These are phyloP conservation scores for Sweltsa coloradensis DNA, from an alignment of 1,140 invertebrate species.

Conservation along the genomic window DNA sequence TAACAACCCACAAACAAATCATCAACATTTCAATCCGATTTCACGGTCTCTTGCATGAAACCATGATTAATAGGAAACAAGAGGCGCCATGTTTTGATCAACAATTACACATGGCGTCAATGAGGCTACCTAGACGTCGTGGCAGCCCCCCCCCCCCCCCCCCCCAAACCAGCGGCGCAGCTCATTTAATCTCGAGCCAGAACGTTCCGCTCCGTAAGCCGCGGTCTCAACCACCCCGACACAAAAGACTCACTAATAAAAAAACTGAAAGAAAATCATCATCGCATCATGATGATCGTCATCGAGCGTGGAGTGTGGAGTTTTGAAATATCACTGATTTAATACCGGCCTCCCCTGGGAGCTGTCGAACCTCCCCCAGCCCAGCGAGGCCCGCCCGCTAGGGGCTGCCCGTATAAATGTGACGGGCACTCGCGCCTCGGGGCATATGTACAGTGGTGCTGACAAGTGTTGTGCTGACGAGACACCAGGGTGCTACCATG, in stretches of 20 bases:
- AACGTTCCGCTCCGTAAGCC: too few relatives aligned
- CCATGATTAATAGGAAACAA: not conserved
- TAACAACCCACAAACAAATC: too few relatives aligned
- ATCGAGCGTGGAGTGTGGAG: not conserved
- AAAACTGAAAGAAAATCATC: conserved; percentile 1
- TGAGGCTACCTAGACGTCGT: not conserved
- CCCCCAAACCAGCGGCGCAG: not conserved
- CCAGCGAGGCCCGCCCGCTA: not conserved
- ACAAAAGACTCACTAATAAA: not conserved
- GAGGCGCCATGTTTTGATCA: not conserved
- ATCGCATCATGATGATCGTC: not conserved
- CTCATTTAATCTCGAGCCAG: not conserved
- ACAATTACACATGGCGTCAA: not conserved
- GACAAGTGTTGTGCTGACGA: not conserved
- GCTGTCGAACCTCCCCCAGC: not conserved
- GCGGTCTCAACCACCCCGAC: too few relatives aligned
- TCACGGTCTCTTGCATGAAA: too few relatives aligned
- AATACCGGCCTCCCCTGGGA: conserved; percentile 3
- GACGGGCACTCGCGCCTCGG: not conserved
- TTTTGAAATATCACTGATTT: conserved; percentile 6
- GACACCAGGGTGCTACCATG: not conserved
- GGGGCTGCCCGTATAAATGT: not conserved
- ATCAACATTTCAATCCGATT: too few relatives aligned
- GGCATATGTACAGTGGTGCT: not conserved
- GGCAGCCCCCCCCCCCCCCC: not conserved